These are phyloP conservation scores for Pungitius pungitius DNA, from an alignment of 2,113 vertebrate species.

Conservation along the genomic window DNA sequence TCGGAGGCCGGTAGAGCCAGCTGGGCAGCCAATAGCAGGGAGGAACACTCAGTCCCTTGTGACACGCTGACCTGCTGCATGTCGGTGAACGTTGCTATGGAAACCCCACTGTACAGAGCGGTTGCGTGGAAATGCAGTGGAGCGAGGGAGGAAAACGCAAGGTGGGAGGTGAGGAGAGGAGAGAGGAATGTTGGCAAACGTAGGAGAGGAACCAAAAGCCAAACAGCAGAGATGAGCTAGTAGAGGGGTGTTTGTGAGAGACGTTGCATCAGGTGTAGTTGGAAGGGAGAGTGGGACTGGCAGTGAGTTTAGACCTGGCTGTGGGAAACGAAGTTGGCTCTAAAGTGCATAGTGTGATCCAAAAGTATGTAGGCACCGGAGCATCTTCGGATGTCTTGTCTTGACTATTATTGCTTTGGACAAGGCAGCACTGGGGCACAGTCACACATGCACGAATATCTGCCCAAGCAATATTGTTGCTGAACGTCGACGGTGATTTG, in stretches of 20 bases:
- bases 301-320: slow-evolving; percentile 6
- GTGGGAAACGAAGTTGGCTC: slow-evolving; percentile 31
- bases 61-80: slow-evolving; percentile 81
- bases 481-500: background rate
- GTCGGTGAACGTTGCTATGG: slow-evolving; percentile 80
- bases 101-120: slow-evolving; percentile 77
- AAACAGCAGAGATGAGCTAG: slow-evolving; percentile 20
- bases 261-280: slow-evolving; percentile 45
- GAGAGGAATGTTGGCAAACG: slow-evolving; percentile 53
- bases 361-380: slow-evolving; percentile 35
- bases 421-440: background rate
- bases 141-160: slow-evolving; percentile 56
- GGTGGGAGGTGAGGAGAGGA: slow-evolving; percentile 49
- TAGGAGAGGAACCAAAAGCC: slow-evolving; percentile 44
- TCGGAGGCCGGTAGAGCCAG: slow-evolving; percentile 45
- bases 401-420: slow-evolving; percentile 32
- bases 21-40: slow-evolving; percentile 54
- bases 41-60: slow-evolving; percentile 70
- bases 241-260: slow-evolving; percentile 49
- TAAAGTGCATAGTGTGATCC: slow-evolving; percentile 22
- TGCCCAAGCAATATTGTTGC: background rate
- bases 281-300: slow-evolving; percentile 28
- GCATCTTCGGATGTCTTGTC: slow-evolving; percentile 35
- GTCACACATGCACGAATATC: background rate
- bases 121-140: slow-evolving; percentile 51